These are phyloP conservation scores for Teleogryllus oceanicus DNA, from an alignment of 2,888 invertebrate species.

Conservation along the genomic window DNA sequence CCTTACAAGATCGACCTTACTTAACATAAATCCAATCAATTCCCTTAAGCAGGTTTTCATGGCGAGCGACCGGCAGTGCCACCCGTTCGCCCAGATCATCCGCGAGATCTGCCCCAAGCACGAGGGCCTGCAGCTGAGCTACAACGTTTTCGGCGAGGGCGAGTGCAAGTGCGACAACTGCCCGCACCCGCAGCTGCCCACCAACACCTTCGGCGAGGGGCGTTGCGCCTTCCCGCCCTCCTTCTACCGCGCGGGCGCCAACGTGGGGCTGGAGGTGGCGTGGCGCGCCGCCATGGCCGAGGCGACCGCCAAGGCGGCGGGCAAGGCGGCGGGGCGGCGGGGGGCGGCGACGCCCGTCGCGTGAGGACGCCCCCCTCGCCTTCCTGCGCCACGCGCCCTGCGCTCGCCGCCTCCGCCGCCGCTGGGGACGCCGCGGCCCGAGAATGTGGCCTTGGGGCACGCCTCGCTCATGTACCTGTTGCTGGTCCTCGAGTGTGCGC, in stretches of 20 bases:
- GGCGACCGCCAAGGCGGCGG: not conserved
- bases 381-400: too few species aligned
- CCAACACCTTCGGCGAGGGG: not conserved
- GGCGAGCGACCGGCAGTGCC: not conserved
- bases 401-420: too few species aligned
- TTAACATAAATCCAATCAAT: too few species aligned
- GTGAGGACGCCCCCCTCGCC: not conserved
- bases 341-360: not conserved
- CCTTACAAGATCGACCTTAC: too few species aligned
- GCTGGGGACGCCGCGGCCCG: too few species aligned
- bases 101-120: not conserved
- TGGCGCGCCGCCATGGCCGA: not conserved
- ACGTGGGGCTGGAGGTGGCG: not conserved
- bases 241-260: not conserved
- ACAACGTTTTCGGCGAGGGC: slow-evolving; percentile 1
- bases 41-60: not conserved
- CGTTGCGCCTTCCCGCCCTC: not conserved
- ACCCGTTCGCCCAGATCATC: not conserved
- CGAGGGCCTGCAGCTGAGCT: not conserved
- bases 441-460: too few species aligned
- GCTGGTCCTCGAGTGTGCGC: not conserved
- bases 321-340: not conserved
- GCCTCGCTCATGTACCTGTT: not conserved
- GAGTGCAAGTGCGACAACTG: slow-evolving; percentile 18
- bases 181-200: not conserved